Evolutionary conservation across 2,797 vertebrate species (phyloP), one percentile per base, ranked within the genome.

Genomic region (Decapterus maruadsi): DNA sequence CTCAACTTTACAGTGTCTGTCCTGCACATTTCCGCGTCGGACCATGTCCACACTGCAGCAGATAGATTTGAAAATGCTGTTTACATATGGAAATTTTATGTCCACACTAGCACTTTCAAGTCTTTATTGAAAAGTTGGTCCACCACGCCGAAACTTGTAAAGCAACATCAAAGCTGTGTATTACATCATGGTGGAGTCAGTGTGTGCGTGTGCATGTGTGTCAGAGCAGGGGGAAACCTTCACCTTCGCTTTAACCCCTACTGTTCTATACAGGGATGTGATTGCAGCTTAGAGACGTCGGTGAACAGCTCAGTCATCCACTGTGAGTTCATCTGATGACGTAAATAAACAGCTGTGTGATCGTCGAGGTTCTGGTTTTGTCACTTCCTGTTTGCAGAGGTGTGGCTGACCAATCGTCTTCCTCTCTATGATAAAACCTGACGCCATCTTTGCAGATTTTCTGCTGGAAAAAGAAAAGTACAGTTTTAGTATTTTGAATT

Each of bases 31-130:
- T 73, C 81, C 58, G 71, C 71, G 53, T 75, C 78, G 5, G 69
- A 74, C 83, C 89, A 53, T 82, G 84, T 78, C 77, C 80, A 20
- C 1, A 53, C 54, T 59, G 42, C 75, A 34, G 85, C 69, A 59
- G 86, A 86, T 84, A 71, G 70, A 74, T 61, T 67, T 77, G 34
- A 81, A 87, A 86, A 84, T 58, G 76, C 60, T 68, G 76, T 74
- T 83, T 72, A 75, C 70, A 59, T 58, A 79, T 74, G 76, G 60
- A 75, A 75, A 89, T 78, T 77, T 83, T 40, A 65, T 85, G 81
- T 78, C 73, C 77, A 70, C 68, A 68, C 83, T 45, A 55, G 86
- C 88, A 84, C 68, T 87, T 90, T 85, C 12, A 26, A 45, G 59
- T 58, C 54, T 54, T 68, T 57, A 10, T 75, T 69, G 10, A 61